Conservation (phyloP, 1,140 invertebrate species). For the Drosophila insularis region DNA sequence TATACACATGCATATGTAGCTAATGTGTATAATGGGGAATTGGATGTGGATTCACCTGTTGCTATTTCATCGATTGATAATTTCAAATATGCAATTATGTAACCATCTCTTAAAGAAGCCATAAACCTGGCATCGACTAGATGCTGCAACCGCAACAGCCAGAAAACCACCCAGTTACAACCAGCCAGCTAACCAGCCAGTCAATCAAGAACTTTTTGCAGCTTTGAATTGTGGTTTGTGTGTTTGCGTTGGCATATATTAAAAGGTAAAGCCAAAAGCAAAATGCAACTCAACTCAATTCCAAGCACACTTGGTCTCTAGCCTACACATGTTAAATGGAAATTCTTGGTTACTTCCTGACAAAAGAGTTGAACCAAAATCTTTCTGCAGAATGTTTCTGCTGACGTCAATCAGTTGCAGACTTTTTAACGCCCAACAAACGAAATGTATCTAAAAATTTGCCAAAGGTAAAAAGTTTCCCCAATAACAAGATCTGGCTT, state of each 20-base stretch:
- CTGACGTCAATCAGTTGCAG: conserved; percentile 1
- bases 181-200: not conserved
- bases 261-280: not conserved
- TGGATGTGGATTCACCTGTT: not conserved
- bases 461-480: not conserved
- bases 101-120: not conserved
- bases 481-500: not conserved
- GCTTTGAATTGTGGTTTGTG: conserved; percentile 5
- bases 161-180: not conserved
- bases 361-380: not conserved
- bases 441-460: not conserved
- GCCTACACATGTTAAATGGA: not conserved
- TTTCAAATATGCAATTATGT: conserved; percentile 8
- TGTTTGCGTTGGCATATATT: conserved; percentile 6
- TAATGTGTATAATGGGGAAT: not conserved
- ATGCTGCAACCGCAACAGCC: not conserved
- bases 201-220: conserved; percentile 9
- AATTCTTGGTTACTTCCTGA: not conserved
- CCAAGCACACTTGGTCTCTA: not conserved
- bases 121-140: not conserved
- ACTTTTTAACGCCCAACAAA: not conserved
- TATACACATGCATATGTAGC: not conserved
- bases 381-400: not conserved
- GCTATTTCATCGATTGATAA: not conserved
- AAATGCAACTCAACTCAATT: not conserved